These are phyloP conservation scores for Sciurus niger DNA, from an alignment of 2,113 vertebrate species.

Conservation along the genomic window DNA sequence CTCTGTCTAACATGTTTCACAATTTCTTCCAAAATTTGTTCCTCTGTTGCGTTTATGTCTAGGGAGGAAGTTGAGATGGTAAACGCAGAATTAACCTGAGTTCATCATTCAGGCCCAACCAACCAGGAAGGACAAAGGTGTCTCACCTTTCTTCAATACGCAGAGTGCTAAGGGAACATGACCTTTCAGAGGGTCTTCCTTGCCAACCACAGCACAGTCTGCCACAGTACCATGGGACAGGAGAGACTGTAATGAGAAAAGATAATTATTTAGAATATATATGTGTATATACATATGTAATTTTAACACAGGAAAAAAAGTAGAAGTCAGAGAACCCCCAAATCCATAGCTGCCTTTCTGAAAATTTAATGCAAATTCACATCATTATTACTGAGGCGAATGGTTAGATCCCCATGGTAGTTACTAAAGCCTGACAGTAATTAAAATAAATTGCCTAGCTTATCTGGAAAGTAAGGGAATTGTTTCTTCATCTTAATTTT, in stretches of 20 bases:
- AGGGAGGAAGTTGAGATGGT: constrained; percentile 66
- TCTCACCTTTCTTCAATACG: constrained; percentile 94
- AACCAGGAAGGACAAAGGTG: background rate
- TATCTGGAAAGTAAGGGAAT: constrained; percentile 21
- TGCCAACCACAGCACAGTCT: constrained; percentile 97
- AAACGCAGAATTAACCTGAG: background rate
- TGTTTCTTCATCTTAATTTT: constrained; percentile 18
- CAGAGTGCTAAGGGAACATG: constrained; percentile 96
- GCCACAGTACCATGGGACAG: constrained; percentile 92
- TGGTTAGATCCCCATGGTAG: background rate
- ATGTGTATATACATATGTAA: too few relatives aligned
- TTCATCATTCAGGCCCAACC: background rate
- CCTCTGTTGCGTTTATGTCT: constrained; percentile 89
- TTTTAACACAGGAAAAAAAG: background rate
- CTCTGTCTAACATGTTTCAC: constrained; percentile 91
- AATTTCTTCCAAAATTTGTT: constrained; percentile 90
- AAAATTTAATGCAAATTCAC: background rate
- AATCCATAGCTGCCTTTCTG: background rate
- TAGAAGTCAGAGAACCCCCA: background rate
- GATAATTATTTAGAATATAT: background rate
- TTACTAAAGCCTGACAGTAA: constrained; percentile 10
- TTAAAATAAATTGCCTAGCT: constrained; percentile 63
- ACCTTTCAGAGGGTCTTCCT: constrained; percentile 96
- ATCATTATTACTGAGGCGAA: background rate
- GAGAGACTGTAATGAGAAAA: constrained; percentile 89